Evolutionary conservation across 2,113 vertebrate genomes (phyloP), one percentile per base, ranked within the genome.

Genomic region (Muscicapa adusta): DNA sequence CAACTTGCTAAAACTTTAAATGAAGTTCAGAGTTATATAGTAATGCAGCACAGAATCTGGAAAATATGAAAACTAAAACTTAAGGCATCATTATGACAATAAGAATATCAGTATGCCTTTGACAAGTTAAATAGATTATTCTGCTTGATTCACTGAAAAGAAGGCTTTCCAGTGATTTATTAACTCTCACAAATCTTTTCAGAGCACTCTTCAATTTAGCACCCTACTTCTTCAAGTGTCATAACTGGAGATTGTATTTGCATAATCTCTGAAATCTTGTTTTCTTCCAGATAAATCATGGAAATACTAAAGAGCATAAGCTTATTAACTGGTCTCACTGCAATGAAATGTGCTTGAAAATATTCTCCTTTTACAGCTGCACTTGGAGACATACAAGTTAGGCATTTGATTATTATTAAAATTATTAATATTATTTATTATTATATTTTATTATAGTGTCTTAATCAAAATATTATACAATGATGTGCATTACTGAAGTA

Each of bases 81-180:
- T 51, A 51, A 51, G 50, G 50, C 26, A 10, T 51, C 50, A 51
- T 51, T 51, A 81, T 18, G 54, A 38, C 54, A 86, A 68, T 50
- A 80, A 75, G 33, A 28, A 91, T 68, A 68, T 68, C 61, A 50
- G 33, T 43, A 68, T 68, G 68, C 7, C 56, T 86, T 86, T 81
- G 70, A 87, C 40, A 72, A 89, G n/a, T 71, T 89, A 71, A 91
- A 90, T 45, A 87, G 76, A 92, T 94, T 81, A 71, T 19, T 61
- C 53, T 81, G 25, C n/a, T 94, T 84, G 45, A 91, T 77, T 93
- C 36, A 82, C 12, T 81, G 53, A 48, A 92, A 86, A 24, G 33
- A 40, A 67, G 36, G 6, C 15, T 84, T 94, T 75, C 31, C 43
- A 56, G 28, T 56, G 48, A 74, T 93, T 77, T 92, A 94, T 80